phyloP scores from a whole-genome alignment of 2,888 invertebrate species.

The Notodonta dromedarius region DNA sequence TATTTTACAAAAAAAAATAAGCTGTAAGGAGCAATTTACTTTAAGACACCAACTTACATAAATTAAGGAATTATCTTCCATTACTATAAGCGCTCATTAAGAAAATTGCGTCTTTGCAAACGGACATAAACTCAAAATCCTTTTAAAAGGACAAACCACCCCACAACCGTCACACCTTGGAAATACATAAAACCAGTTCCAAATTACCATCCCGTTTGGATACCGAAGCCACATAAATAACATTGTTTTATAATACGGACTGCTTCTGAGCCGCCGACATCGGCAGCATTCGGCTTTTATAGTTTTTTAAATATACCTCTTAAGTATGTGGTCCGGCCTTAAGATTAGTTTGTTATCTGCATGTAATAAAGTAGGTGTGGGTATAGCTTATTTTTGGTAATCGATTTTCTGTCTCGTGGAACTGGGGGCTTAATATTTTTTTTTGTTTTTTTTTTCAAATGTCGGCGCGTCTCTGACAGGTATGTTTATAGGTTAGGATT shows the following conservation, averaged over 20 bases:
- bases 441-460: neutral
- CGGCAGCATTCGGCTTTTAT: slow-evolving; percentile 49
- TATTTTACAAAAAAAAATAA: too few species aligned
- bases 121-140: too few species aligned
- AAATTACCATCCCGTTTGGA: slow-evolving; percentile 3
- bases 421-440: slow-evolving; percentile 21
- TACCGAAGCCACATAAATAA: slow-evolving; percentile 53
- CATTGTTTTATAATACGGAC: slow-evolving; percentile 51
- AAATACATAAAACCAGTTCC: slow-evolving; percentile 4
- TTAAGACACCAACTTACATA: too few species aligned
- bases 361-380: slow-evolving; percentile 58
- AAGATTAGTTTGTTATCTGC: slow-evolving; percentile 65
- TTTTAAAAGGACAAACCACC: neutral
- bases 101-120: too few species aligned
- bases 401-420: slow-evolving; percentile 32
- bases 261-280: slow-evolving; percentile 52
- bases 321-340: slow-evolving; percentile 42
- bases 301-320: slow-evolving; percentile 62
- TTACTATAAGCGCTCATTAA: too few species aligned
- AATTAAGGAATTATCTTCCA: too few species aligned
- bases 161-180: neutral
- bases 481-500: slow-evolving; percentile 6
- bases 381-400: slow-evolving; percentile 35
- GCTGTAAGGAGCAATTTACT: too few species aligned
- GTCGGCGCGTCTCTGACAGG: neutral